phyloP scores from a whole-genome alignment of 2,888 invertebrate genomes.

The Notodonta dromedarius region DNA sequence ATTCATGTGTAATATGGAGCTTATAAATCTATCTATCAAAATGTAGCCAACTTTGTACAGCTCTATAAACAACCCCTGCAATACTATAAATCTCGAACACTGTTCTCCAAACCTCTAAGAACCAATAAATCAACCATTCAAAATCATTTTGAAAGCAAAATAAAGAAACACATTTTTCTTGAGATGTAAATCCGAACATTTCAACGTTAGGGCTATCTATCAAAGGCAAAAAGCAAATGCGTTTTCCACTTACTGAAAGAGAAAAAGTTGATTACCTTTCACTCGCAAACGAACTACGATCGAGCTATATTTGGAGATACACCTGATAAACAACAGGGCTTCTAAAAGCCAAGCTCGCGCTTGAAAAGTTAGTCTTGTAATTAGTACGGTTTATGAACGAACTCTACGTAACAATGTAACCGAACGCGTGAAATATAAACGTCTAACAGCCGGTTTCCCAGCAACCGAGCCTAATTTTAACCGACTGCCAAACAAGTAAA shows the following conservation, averaged over 20 bases:
- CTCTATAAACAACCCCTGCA: neutral
- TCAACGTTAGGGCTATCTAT: conserved; percentile 1
- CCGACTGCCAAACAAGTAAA: too few species aligned
- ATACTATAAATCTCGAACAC: neutral
- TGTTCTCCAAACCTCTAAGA: neutral
- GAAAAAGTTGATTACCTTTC: conserved; percentile 8
- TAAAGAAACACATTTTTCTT: neutral
- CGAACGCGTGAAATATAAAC: neutral
- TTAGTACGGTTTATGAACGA: conserved; percentile 1
- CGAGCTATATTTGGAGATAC: conserved; percentile 21
- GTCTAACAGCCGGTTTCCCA: neutral
- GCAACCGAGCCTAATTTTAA: neutral
- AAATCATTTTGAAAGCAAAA: conserved; percentile 7
- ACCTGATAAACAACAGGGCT: conserved; percentile 29
- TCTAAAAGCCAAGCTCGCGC: conserved; percentile 22
- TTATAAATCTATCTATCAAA: neutral
- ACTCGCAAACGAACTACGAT: conserved; percentile 7
- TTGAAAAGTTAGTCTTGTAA: neutral
- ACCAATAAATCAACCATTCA: conserved; percentile 3
- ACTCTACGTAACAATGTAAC: neutral
- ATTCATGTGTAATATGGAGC: too few species aligned
- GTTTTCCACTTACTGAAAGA: neutral
- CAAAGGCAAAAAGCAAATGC: conserved; percentile 2
- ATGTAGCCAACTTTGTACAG: neutral
- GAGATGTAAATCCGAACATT: neutral